Evolutionary conservation across 92 coral and sea anemone species (phyloP).

Genomic region (Paragorgia papillata): DNA sequence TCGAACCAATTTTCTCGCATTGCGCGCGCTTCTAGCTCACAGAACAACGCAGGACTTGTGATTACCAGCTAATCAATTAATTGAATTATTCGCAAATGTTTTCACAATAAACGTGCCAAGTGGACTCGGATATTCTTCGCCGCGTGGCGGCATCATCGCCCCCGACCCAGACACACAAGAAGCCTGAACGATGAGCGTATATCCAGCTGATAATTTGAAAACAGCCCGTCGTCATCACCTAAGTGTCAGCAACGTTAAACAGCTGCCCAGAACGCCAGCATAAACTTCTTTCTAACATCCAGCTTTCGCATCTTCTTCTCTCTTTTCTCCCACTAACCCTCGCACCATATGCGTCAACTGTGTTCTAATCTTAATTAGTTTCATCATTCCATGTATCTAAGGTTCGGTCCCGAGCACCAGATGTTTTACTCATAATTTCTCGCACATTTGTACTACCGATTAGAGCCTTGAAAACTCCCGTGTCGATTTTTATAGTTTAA

Average conservation of each 20-base stretch:
- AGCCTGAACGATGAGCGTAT: conserved; percentile 7
- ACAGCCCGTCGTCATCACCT: conserved; percentile 43
- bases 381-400: background rate
- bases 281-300: background rate
- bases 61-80: conserved; percentile 45
- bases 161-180: conserved; percentile 41
- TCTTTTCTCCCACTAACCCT: background rate
- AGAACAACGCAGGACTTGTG: background rate
- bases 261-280: background rate
- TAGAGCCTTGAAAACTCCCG: conserved; percentile 45
- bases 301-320: background rate
- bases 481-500: conserved; percentile 49
- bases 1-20: background rate
- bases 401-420: conserved; percentile 13
- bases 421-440: conserved; percentile 21
- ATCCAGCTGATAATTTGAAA: conserved; percentile 48
- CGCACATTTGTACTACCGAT: conserved; percentile 42
- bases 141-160: conserved; percentile 36
- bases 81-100: conserved; percentile 49
- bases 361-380: conserved; percentile 1
- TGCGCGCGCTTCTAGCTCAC: background rate
- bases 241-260: conserved; percentile 8
- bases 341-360: background rate
- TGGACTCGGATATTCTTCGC: conserved; percentile 24
- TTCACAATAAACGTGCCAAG: conserved; percentile 34